Evolutionary conservation across 2,888 invertebrate genomes (phyloP), one percentile per base, ranked within the genome.

Genomic region (Dichetophora obliterata): DNA sequence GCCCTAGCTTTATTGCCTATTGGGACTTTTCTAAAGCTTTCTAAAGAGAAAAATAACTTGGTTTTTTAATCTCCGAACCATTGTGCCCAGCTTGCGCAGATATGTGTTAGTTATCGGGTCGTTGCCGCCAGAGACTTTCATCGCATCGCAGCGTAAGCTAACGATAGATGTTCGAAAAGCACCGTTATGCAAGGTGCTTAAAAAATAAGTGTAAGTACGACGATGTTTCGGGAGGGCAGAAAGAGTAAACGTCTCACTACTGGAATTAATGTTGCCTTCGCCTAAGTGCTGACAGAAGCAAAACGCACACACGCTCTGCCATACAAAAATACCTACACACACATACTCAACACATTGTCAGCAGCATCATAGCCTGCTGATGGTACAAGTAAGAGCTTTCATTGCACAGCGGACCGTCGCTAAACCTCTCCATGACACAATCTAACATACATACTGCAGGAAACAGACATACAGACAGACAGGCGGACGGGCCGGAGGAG

Each of bases 91-190:
- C 73, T 54, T 52, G 77, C 74, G 73, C 22, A 82, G 81, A 85
- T 85, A 86, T 84, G 84, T 84, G 86, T 86, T 86, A 83, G 86
- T 86, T 86, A 83, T 85, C 83, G 85, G 85, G 85, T 83, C 85
- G 87, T 84, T 84, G 84, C 82, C 83, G 85, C 83, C 84, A 82
- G 80, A 79, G 81, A 79, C 66, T 34, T 75, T 76, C 77, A 78
- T 75, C 78, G 79, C 78, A 80, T 78, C 80, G 80, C 81, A 85
- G 84, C 83, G 73, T 71, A 37, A 24, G 74, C 43, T 78, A 77
- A 74, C 78, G 77, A 80, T 80, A 81, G 81, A 81, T 80, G 76
- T 63, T 73, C 52, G 50, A 73, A 70, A 71, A 80, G 77, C 71
- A 74, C 54, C 77, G 79, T 80, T 80, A 80, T 79, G 79, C 78